phyloP scores from a whole-genome alignment of 1,140 invertebrate genomes.

The Lepeophtheirus salmonis region DNA sequence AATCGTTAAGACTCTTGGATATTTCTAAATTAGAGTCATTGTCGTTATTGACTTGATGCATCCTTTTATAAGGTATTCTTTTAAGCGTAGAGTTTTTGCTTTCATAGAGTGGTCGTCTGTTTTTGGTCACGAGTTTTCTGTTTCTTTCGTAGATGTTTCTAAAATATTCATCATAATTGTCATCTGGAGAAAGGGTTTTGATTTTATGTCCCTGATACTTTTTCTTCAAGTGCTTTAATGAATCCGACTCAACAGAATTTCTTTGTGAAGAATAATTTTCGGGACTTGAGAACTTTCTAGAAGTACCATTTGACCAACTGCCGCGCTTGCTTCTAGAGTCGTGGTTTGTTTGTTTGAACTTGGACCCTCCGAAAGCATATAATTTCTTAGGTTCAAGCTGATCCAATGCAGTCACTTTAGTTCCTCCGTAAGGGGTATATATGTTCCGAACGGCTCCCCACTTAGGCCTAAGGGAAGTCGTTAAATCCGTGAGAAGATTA shows the following conservation, averaged over 20 bases:
- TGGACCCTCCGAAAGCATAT: background rate
- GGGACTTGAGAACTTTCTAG: background rate
- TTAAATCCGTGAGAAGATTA: background rate
- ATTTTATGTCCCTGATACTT: background rate
- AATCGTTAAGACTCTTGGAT: no score
- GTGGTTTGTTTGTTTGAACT: background rate
- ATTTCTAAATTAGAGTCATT: no score
- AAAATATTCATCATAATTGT: slow-evolving; percentile 1
- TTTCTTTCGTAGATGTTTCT: background rate
- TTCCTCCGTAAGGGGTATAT: background rate
- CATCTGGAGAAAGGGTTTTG: background rate
- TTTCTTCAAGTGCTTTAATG: background rate
- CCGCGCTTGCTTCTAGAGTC: background rate
- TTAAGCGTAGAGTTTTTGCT: background rate
- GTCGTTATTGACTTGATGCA: background rate
- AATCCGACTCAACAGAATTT: background rate
- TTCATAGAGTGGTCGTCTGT: background rate
- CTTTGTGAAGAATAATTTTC: background rate
- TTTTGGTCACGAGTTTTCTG: background rate
- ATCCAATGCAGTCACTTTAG: background rate
- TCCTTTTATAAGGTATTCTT: background rate
- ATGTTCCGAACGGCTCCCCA: background rate
- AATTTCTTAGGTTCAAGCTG: background rate
- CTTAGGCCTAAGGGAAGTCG: background rate
- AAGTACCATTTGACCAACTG: background rate